Evolutionary conservation across 1,140 invertebrate genomes (phyloP).

Genomic region (Ceratitis capitata): DNA sequence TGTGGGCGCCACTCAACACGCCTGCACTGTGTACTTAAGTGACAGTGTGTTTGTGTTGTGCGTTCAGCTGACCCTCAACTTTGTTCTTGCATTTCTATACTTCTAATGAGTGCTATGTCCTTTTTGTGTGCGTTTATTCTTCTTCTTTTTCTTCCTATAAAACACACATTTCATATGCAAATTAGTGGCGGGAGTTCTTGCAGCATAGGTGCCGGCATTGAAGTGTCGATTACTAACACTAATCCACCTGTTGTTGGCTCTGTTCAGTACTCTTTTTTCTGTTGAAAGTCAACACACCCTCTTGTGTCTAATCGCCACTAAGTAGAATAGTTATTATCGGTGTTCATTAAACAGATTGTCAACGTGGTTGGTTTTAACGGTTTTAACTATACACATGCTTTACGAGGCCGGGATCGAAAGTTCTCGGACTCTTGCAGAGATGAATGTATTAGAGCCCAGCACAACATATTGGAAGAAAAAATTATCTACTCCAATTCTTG

Average conservation of each 20-base stretch:
- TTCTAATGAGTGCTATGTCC: not conserved
- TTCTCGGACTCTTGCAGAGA: too few relatives aligned
- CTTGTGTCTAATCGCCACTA: not conserved
- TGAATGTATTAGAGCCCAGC: too few relatives aligned
- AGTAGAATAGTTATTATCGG: not conserved
- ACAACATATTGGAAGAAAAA: too few relatives aligned
- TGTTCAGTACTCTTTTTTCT: not conserved
- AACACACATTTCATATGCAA: not conserved
- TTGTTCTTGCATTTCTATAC: not conserved
- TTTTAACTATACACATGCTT: too few relatives aligned
- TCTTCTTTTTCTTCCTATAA: not conserved
- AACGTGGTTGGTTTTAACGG: not conserved
- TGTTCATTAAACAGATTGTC: not conserved
- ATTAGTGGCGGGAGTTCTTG: not conserved
- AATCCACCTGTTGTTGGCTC: not conserved
- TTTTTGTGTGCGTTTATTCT: too few relatives aligned
- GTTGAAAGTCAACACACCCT: not conserved
- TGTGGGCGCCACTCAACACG: not conserved
- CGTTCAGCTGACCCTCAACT: not conserved
- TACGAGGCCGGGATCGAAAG: too few relatives aligned
- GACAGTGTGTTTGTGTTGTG: not conserved
- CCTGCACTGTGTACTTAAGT: not conserved
- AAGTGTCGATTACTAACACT: not conserved
- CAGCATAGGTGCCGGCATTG: not conserved
- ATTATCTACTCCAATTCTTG: too few relatives aligned